A percentile compares a stretch with the other conserved stretches of the same genome.
Conservation (phyloP, 2,797 vertebrate species). For the Anableps anableps region DNA sequence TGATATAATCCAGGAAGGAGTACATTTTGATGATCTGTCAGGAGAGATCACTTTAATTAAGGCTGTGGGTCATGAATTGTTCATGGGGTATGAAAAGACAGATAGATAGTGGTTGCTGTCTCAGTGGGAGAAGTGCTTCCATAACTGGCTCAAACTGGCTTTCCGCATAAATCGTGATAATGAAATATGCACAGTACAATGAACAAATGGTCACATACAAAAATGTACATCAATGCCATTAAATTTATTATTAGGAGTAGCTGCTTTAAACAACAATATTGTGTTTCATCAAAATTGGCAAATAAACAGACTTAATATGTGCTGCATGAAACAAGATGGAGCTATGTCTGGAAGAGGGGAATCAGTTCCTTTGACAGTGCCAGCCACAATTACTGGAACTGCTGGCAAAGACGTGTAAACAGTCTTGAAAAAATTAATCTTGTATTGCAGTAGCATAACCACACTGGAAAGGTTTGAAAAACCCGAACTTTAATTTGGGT, state of each 20-base stretch:
- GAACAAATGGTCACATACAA: background rate
- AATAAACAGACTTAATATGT: background rate
- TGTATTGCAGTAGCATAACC: background rate
- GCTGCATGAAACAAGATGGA: background rate
- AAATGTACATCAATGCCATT: background rate
- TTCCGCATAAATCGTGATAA: background rate
- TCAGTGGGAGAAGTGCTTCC: background rate
- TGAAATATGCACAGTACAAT: background rate
- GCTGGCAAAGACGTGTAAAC: background rate
- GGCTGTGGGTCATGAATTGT: constrained; percentile 8
- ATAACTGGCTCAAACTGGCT: background rate
- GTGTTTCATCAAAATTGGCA: background rate
- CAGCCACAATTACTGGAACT: background rate
- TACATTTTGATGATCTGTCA: constrained; percentile 99
- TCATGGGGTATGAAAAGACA: constrained; percentile 1
- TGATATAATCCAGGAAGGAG: constrained; percentile 99
- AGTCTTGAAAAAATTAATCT: too few relatives aligned
- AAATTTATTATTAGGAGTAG: background rate
- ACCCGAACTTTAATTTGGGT: background rate
- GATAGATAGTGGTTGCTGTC: background rate
- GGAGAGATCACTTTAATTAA: constrained; percentile 33
- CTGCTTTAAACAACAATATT: background rate
- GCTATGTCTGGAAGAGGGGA: background rate
- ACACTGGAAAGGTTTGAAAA: background rate
- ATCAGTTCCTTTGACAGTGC: background rate